Evolutionary conservation across 2,888 invertebrate genomes (phyloP).

Genomic region (Eupithecia pulchellata): DNA sequence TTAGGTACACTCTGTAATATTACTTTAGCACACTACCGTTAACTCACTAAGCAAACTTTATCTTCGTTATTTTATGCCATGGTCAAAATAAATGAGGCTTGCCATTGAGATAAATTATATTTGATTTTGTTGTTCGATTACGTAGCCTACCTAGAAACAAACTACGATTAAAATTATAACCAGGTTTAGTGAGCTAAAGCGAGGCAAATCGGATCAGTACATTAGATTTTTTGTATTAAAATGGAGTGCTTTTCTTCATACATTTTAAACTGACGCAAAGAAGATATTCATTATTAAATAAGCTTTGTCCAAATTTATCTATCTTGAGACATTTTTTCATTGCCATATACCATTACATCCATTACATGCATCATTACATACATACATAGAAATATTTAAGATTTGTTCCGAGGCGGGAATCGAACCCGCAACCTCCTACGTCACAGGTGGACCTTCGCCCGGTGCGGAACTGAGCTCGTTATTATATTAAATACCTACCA

Average conservation of each 20-base stretch:
- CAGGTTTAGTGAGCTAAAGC: background rate
- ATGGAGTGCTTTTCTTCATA: background rate
- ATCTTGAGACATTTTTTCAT: background rate
- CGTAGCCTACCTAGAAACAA: background rate
- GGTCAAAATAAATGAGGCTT: constrained; percentile 33
- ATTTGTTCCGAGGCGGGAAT: too few relatives aligned
- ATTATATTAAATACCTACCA: too few relatives aligned
- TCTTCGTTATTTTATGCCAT: constrained; percentile 29
- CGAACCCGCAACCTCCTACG: too few relatives aligned
- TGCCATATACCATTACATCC: too few relatives aligned
- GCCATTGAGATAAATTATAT: constrained; percentile 21
- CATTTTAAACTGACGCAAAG: background rate
- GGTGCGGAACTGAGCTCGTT: too few relatives aligned
- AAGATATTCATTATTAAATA: background rate
- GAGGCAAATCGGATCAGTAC: background rate
- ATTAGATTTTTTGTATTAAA: background rate
- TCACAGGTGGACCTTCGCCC: too few relatives aligned
- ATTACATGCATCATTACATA: too few relatives aligned
- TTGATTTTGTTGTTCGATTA: constrained; percentile 1
- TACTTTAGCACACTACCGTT: constrained; percentile 33
- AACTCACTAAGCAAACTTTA: constrained; percentile 34
- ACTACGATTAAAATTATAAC: background rate
- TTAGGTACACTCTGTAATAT: constrained; percentile 13
- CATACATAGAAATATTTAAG: too few relatives aligned
- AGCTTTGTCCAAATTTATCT: background rate